A percentile compares a stretch with the other conserved stretches of the same genome.
Conservation (phyloP, 2,888 invertebrate genomes). For the Autographa gamma region DNA sequence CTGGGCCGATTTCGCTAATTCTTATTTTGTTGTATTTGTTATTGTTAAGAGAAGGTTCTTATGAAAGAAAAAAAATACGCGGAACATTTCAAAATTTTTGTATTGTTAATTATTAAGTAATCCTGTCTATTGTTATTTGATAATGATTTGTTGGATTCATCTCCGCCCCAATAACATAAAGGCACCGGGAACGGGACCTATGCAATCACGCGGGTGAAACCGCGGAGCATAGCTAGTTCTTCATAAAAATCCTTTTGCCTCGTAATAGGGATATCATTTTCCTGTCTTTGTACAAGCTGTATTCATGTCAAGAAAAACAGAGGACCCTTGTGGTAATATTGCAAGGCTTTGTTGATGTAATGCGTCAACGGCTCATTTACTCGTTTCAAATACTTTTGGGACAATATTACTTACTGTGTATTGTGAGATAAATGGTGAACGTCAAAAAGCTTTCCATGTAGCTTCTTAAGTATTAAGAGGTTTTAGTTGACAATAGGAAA, state of each 20-base stretch:
- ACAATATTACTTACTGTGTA: conserved; percentile 6
- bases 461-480: not conserved
- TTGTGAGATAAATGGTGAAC: not conserved
- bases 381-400: conserved; percentile 21
- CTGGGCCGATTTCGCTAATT: too few relatives aligned
- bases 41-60: too few relatives aligned
- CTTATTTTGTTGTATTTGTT: too few relatives aligned
- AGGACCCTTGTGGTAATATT: conserved; percentile 41
- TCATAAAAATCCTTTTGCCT: conserved; percentile 31
- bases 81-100: too few relatives aligned
- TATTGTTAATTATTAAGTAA: too few relatives aligned
- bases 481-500: not conserved
- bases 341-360: conserved; percentile 45
- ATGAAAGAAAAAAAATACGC: too few relatives aligned
- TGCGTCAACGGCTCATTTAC: conserved; percentile 54
- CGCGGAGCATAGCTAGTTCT: too few relatives aligned
- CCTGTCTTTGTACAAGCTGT: conserved; percentile 27
- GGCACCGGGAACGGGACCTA: too few relatives aligned
- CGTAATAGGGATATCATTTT: conserved; percentile 29
- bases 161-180: too few relatives aligned
- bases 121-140: too few relatives aligned
- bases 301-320: conserved; percentile 46
- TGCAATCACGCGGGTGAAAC: too few relatives aligned
- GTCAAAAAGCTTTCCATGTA: not conserved
- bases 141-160: too few relatives aligned